Base-by-base conservation (phyloP, 2,888 invertebrate genomes). In the Drosophila imparisetae region DNA sequence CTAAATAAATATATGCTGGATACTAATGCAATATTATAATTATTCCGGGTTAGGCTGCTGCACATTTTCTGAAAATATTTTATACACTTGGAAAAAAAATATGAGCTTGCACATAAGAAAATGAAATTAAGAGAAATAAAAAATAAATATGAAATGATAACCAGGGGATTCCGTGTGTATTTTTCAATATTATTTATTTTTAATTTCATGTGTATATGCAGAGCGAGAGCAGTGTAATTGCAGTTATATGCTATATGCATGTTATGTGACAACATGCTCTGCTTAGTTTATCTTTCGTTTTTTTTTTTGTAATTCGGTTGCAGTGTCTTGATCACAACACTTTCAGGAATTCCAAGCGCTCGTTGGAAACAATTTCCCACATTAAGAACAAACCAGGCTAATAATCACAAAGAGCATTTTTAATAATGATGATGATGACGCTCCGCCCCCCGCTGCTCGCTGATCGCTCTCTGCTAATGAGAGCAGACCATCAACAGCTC, bases 401-500 rank as follows among this genome's bases (percentile, higher is more conserved):
- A 85, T 89, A 89, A 89, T 81, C 80, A 78, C 63, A 73, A 77
- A 75, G 69, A 85, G 58, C 57, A 75, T 70, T 72, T 69, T 64
- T 83, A 68, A 86, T 75, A 78, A 87, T 59, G 59, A 80, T 65
- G 60, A 55, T 58, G 52, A 24, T 15, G 24, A 21, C 21, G 15
- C 45, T 15, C 48, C 27, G 29, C 32, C 32, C 57, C 67, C 62
- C 45, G 70, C 64, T 52, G 57, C 59, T 57, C 54, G 52, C 45
- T 36, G 34, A 59, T 61, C 70, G 54, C 60, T 73, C 62, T n/a
- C 73, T 64, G 71, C 88, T 89, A 89, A 89, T 89, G 89, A 89
- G 86, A 77, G 74, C 89, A 63, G 54, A 68, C 59, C 63, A 64
- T 49, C 58, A 74, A 57, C 40, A 42, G 57, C 58, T 48, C 54